These are phyloP conservation scores for Oconnorella tubifera DNA, from an alignment of 2,888 invertebrate genomes.

Conservation along the genomic window DNA sequence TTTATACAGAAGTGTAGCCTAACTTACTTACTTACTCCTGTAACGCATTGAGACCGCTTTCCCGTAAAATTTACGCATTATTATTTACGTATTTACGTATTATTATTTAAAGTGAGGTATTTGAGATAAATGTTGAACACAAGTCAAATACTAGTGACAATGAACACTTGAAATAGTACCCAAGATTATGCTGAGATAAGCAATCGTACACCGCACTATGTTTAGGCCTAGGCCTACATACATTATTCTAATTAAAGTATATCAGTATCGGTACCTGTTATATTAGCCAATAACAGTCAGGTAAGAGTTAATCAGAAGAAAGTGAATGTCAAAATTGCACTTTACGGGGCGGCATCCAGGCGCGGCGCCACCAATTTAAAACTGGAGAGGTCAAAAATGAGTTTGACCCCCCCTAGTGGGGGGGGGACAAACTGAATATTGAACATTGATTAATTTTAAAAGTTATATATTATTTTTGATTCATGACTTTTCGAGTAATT, in stretches of 20 bases:
- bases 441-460: too few relatives aligned
- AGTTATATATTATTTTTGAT: too few relatives aligned
- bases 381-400: too few relatives aligned
- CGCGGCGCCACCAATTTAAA: too few relatives aligned
- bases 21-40: background rate
- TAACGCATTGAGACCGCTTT: background rate
- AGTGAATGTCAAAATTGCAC: too few relatives aligned
- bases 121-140: background rate
- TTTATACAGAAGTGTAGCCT: background rate
- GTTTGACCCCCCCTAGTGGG: too few relatives aligned
- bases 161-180: background rate
- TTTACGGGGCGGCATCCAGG: too few relatives aligned
- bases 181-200: background rate
- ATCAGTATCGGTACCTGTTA: background rate
- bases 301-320: background rate
- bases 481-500: too few relatives aligned
- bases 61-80: background rate
- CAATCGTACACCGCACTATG: conserved; percentile 1
- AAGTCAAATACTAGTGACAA: background rate
- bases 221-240: too few relatives aligned
- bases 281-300: background rate
- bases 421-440: too few relatives aligned
- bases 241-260: background rate
- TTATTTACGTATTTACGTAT: too few relatives aligned
- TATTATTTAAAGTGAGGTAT: too few relatives aligned